Evolutionary conservation across 53 echinoderm and acorn worm species (phyloP).

Genomic region (Hippasteria phrygiana): DNA sequence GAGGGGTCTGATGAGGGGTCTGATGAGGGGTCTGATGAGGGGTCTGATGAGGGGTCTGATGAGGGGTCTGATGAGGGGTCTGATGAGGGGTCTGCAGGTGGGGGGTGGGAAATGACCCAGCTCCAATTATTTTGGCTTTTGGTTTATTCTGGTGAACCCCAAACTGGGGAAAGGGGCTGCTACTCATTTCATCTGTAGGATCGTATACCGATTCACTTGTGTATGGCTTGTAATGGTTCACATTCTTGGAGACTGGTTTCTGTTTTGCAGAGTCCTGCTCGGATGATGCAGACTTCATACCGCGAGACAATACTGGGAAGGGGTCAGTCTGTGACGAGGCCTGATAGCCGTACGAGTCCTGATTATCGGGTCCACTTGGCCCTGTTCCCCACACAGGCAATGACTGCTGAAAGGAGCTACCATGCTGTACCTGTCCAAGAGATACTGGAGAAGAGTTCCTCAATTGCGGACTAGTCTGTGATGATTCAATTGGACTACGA

Average conservation of each 20-base stretch:
- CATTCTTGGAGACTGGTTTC: neutral
- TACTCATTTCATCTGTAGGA: neutral
- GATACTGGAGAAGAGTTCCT: neutral
- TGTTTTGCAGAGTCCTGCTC: neutral
- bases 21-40: neutral
- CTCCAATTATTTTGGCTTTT: constrained; percentile 5
- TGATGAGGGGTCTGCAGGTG: neutral
- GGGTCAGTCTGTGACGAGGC: neutral
- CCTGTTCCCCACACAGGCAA: neutral
- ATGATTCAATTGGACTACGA: neutral
- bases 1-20: neutral
- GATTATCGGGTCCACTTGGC: neutral
- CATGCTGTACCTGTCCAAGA: neutral
- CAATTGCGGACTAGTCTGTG: neutral
- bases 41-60: neutral
- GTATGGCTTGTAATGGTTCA: constrained; percentile 6
- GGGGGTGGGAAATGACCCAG: too few relatives aligned
- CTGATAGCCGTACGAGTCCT: neutral
- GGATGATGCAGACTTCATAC: neutral
- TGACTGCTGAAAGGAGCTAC: neutral
- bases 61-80: neutral
- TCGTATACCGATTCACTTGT: neutral
- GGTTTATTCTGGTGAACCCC: neutral
- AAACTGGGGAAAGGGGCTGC: constrained; percentile 47
- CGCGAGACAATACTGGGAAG: constrained; percentile 19